Evolutionary conservation across 2,888 invertebrate species (phyloP), one percentile per base, ranked within the genome.

Genomic region (Clitarchus hookeri): DNA sequence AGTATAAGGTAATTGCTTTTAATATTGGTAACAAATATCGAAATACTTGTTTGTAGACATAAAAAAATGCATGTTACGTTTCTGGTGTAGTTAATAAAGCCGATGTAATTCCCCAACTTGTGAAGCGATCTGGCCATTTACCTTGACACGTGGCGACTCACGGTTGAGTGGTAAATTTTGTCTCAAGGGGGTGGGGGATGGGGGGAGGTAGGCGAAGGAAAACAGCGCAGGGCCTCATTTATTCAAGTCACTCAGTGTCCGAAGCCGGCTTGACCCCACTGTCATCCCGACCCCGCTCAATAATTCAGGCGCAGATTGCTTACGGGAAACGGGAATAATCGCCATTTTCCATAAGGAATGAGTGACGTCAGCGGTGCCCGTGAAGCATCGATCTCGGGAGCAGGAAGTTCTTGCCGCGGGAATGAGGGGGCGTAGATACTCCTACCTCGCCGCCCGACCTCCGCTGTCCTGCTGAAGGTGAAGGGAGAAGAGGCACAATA

Each of bases 291-390:
- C n/a, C 48, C 65, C 0, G 65, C 65, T 65, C 8, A 16, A 65
- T 65, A n/a, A 65, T 65, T 65, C 65, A 65, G 13, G 65, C 65
- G 65, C 65, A 65, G 65, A 65, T 65, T 12, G 65, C 65, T 65
- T 65, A 65, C 65, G 65, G 65, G 48, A 48, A 65, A n/a, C 65
- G 65, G n/a, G 65, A 19, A 6, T 65, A 65, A 65, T 65, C 65
- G 65, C 65, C 65, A 65, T 65, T 23, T 65, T 65, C 65, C 65
- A 65, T 65, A 65, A 65, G 65, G 65, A 65, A 65, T 65, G 65
- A 65, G 65, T 65, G 65, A 65, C 65, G 65, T 65, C 65, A 65
- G 23, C 65, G 23, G n/a, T 2, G 23, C 8, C 23, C 23, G 8
- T 23, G 65, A n/a, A 65, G n/a, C 23, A 65, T 65, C 65, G 65